Base-by-base conservation (phyloP, 1,140 invertebrate genomes). In the Orchestia grillus region DNA sequence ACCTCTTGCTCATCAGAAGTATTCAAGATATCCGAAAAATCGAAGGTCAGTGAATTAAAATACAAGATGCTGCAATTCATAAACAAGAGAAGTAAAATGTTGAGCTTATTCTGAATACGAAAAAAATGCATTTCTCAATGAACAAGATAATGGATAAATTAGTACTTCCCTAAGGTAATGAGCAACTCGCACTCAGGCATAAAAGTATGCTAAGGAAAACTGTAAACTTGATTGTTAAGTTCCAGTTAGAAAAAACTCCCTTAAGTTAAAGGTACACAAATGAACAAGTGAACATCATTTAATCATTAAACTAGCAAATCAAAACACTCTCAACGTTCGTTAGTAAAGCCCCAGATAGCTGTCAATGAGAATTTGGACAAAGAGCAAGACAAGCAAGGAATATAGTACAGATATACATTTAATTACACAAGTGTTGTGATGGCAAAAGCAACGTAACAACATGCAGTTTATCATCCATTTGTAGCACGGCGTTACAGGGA, bases 381-480 rank as follows among this genome's bases (percentile, higher is more conserved):
- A 77, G 28, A 77, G 62, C 62, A 77, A 23, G 62, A 77, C 62
- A 77, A 77, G 62, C 62, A 77, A 77, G 28, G 28, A 77, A 77
- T 77, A 77, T 77, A 77, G 62, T 77, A 77, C 62, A 77, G 62
- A 77, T 77, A 77, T 77, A 77, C 62, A 77, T 77, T 77, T 77
- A 77, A 77, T 77, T 77, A 77, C 62, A 77, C 15, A 77, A 77
- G 62, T 77, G 62, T 77, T 77, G 15, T 77, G 62, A 28, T 77
- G 62, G 62, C 62, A 77, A 36, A 77, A 77, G 62, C 62, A 77
- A 77, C 62, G 36, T 77, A 8, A 19, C 1, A 77, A 77, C 62
- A 77, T 77, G 62, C 62, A 77, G 28, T 77, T 77, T 77, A 77
- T 23, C 62, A 77, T 77, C 62, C 62, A 77, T 77, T 3, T 77